These are phyloP conservation scores for Scrobipalpa costella DNA, from an alignment of 2,888 invertebrate genomes.

Conservation along the genomic window DNA sequence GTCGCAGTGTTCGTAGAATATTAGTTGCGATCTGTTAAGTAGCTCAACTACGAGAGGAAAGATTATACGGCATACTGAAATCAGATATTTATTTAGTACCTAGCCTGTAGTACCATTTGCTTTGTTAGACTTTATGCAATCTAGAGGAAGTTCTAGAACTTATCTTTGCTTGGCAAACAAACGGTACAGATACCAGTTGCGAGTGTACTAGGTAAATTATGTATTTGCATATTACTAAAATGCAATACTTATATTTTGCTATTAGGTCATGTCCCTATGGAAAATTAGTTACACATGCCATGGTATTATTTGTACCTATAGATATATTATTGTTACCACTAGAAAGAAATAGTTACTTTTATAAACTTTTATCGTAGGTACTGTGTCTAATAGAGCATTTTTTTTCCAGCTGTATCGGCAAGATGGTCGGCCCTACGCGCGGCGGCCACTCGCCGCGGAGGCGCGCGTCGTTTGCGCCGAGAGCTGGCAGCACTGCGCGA, in stretches of 20 bases:
- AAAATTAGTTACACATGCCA: no score
- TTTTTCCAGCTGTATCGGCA: constrained; percentile 67
- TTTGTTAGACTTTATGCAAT: not conserved
- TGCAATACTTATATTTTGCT: no score
- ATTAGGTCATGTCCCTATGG: no score
- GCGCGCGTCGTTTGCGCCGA: constrained; percentile 79
- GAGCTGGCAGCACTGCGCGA: constrained; percentile 83
- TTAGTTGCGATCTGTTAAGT: constrained; percentile 3
- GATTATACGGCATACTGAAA: not conserved
- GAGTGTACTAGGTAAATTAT: no score
- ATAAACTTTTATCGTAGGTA: not conserved
- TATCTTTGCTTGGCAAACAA: no score
- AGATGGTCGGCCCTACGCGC: constrained; percentile 75
- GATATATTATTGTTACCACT: no score
- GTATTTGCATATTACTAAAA: no score
- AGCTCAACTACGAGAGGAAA: no score
- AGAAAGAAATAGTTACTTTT: no score
- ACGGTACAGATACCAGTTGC: no score
- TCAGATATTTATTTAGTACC: not conserved
- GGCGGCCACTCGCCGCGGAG: constrained; percentile 71
- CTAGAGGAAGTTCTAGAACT: not conserved
- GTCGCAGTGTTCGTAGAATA: no score
- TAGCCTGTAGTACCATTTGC: not conserved
- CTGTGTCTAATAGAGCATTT: not conserved
- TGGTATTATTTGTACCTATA: no score